Base-by-base conservation (phyloP, 2,888 invertebrate species). In the Creontiades dilutus region DNA sequence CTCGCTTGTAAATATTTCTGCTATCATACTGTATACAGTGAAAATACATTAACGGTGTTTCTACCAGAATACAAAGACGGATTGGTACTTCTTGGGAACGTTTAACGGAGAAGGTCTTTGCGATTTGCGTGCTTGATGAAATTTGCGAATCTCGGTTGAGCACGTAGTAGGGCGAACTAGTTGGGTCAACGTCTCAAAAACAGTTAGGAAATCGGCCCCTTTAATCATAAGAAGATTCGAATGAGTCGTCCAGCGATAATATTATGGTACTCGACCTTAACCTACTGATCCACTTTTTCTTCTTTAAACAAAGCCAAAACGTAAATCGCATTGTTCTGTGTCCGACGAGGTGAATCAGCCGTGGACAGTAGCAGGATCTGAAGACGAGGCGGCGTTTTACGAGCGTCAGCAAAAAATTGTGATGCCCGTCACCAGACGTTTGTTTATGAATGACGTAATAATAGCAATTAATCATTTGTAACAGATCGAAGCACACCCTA, bases 231-330 rank as follows among this genome's bases (percentile, higher is more conserved):
- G 23, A 16, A n/a, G 82, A 52, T 52, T 52, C 82, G 16, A 82
- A 52, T 82, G 82, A 82, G 47, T 48, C 47, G 82, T 47, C 78
- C 52, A 23, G 27, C 48, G 52, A 82, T 82, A 61, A 27, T 37
- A 85, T 55, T 76, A 16, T 68, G 76, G 48, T 27, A 23, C 47
- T 23, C 23, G 86, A 86, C 86, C 86, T 86, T 86, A 47, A 76
- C 86, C 86, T 48, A 86, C 55, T 86, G 86, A 46, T 75, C 86
- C 28, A 23, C 23, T 86, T 86, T 19, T 47, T 47, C 19, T 61
- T 57, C n/a, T 37, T 27, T 12, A 57, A 85, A 19, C 48, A 82
- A 82, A 82, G 4, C 82, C 82, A 23, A 23, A n/a, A 52, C 16
- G 16, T 0, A 7, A 19, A 13, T 27, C 82, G 52, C 82, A 82